Conservation (phyloP, 2,113 vertebrate genomes). For the Lutjanus erythropterus region DNA sequence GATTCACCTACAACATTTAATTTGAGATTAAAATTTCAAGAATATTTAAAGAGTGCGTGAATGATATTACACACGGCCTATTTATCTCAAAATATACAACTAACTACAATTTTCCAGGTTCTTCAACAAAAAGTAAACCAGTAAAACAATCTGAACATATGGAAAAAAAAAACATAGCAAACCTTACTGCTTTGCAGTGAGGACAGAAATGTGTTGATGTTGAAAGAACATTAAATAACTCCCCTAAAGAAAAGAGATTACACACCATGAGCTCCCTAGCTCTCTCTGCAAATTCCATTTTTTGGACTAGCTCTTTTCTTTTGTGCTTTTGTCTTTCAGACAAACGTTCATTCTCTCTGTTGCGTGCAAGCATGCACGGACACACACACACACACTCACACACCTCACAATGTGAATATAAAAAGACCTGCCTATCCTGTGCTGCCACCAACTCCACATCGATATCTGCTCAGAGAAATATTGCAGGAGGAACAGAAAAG, state of each 20-base stretch:
- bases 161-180: background rate
- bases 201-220: conserved; percentile 14
- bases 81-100: background rate
- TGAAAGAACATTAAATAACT: conserved; percentile 6
- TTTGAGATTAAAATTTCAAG: background rate
- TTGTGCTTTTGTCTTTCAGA: conserved; percentile 2
- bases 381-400: background rate
- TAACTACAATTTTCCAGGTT: background rate
- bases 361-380: background rate
- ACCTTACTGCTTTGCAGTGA: background rate
- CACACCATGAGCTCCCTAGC: background rate
- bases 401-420: background rate
- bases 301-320: background rate
- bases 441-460: background rate
- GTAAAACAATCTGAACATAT: background rate
- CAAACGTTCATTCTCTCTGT: background rate
- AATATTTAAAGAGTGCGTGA: background rate
- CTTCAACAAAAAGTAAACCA: background rate
- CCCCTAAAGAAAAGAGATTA: background rate
- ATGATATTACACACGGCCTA: background rate
- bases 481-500: background rate
- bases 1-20: background rate
- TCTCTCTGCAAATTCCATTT: conserved; percentile 9
- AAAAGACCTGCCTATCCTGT: background rate
- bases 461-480: background rate